Base-by-base conservation (phyloP, 2,113 vertebrate species). In the Anguilla japonica region DNA sequence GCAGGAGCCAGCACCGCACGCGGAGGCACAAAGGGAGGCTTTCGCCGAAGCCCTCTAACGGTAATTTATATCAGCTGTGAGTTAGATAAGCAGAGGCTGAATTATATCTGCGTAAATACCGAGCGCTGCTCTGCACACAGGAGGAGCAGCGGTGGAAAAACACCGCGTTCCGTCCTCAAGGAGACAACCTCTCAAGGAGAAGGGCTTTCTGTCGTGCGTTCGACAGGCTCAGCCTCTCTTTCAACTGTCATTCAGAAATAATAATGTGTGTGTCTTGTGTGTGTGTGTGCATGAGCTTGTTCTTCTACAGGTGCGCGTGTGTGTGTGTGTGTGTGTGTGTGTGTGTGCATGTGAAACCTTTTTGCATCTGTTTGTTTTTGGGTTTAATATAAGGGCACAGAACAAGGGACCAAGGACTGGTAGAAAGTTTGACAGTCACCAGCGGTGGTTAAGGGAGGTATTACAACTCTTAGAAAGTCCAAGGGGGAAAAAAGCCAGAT, bases 91-190 rank as follows among this genome's bases (percentile, higher is more conserved):
- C 83, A 43, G 16, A n/a, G 18, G 83, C 63, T 81, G 80, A 87
- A 85, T 84, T 50, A 67, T 85, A 89, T 85, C 86, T 83, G 79
- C 83, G 79, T 82, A 83, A 87, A 86, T 43, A 86, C 82, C 83
- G 79, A 67, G 63, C 46, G 43, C 39, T 84, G 14, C 60, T 84
- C 15, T 79, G 40, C 9, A 41, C n/a, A 79, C 41, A 83, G 18
- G 43, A 87, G 56, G 43, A 87, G 56, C 43, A 87, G 56, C 43
- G 14, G 40, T 71, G 57, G 63, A 84, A 57, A 84, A 84, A 84
- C 50, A 29, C 39, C 18, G 22, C 26, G 46, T 79, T 60, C 50
- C 40, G 56, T 56, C 40, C 63, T 75, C 79, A 41, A 40, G 39
- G 85, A 86, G 79, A 86, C 41, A 85, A 39, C 39, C 40, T 34